Evolutionary conservation across 2,888 invertebrate species (phyloP).

Genomic region (Acanthacorydalis orientalis): DNA sequence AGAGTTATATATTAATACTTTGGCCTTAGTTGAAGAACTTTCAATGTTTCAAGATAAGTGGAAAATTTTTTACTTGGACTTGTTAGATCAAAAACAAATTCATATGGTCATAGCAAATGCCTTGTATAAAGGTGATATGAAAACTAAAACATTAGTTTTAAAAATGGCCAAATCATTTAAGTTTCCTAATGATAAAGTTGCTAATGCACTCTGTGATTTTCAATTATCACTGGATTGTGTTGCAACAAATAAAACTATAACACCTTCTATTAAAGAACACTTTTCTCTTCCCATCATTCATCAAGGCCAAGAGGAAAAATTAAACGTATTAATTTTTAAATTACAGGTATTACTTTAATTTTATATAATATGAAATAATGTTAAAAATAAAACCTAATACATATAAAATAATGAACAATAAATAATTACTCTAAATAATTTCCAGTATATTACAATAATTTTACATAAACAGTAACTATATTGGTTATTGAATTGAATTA

Average conservation of each 20-base stretch:
- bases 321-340: slow-evolving; percentile 16
- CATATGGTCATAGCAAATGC: slow-evolving; percentile 32
- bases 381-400: too few species aligned
- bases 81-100: slow-evolving; percentile 25
- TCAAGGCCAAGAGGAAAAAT: slow-evolving; percentile 18
- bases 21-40: slow-evolving; percentile 30
- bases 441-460: too few species aligned
- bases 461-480: too few species aligned
- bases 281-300: slow-evolving; percentile 12
- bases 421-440: too few species aligned
- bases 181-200: slow-evolving; percentile 16
- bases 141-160: slow-evolving; percentile 26
- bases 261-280: not conserved
- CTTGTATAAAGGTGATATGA: slow-evolving; percentile 26
- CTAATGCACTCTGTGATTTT: slow-evolving; percentile 16
- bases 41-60: slow-evolving; percentile 27
- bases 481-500: too few species aligned
- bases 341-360: not conserved
- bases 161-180: slow-evolving; percentile 18
- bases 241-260: not conserved
- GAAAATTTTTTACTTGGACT: slow-evolving; percentile 26
- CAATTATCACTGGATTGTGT: slow-evolving; percentile 10
- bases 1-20: slow-evolving; percentile 29
- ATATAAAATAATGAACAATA: too few species aligned
- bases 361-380: too few species aligned